These are phyloP conservation scores for Corynorhinus townsendii DNA, from an alignment of 2,113 vertebrate species.

Conservation along the genomic window DNA sequence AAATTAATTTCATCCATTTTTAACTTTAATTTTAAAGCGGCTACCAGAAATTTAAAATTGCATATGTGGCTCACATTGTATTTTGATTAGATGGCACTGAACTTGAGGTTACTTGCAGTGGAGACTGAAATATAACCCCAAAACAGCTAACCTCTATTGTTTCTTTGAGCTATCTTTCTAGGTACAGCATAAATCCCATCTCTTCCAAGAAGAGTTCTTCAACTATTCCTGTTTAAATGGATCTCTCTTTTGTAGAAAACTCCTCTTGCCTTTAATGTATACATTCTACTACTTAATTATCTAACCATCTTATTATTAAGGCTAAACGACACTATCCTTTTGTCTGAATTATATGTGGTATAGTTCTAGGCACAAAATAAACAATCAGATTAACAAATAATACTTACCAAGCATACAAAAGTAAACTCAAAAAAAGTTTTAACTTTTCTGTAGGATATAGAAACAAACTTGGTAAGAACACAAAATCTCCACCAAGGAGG, in stretches of 20 bases:
- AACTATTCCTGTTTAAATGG: not conserved
- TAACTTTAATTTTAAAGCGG: no score
- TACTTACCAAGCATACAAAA: not conserved
- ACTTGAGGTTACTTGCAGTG: not conserved
- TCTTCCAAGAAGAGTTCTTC: not conserved
- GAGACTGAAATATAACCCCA: not conserved
- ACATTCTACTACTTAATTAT: not conserved
- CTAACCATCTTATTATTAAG: not conserved
- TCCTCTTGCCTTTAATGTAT: not conserved
- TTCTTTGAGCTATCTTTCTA: not conserved
- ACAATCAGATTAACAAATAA: not conserved
- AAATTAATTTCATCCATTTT: no score
- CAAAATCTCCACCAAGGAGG: no score
- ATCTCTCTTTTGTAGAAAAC: not conserved
- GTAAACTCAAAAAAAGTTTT: not conserved
- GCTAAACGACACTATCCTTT: not conserved
- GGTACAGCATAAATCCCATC: not conserved
- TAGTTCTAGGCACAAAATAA: not conserved
- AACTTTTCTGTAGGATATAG: no score
- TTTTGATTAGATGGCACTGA: not conserved
- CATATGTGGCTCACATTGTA: no score
- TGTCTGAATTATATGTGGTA: not conserved
- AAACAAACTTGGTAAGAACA: no score
- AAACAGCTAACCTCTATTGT: not conserved
- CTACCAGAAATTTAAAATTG: no score